Percentiles rank a stretch among this genome's conserved stretches.
Conservation (phyloP, 2,888 invertebrate genomes). For the Rotaria socialis region DNA sequence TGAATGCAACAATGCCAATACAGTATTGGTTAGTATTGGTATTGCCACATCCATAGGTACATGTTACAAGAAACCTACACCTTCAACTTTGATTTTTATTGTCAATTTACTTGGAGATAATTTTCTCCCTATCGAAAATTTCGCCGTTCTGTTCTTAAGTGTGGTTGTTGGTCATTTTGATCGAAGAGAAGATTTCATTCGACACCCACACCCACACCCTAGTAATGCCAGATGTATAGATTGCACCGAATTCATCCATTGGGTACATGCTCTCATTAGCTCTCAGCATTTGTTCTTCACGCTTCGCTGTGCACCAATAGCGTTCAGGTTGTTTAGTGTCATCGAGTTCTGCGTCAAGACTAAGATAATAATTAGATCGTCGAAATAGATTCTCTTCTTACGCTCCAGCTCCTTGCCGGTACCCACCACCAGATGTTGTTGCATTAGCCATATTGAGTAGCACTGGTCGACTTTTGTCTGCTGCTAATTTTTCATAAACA, state of each 20-base stretch:
- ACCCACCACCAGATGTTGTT: not conserved
- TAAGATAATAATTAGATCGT: not conserved
- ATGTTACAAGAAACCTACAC: no score
- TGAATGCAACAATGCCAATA: no score
- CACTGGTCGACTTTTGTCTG: not conserved
- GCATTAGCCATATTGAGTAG: not conserved
- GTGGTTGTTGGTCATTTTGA: no score
- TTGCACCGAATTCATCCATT: not conserved
- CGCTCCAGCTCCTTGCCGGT: not conserved
- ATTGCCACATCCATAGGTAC: no score
- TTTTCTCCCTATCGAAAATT: no score
- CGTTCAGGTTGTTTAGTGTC: not conserved
- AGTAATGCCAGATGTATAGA: not conserved
- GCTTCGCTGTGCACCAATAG: not conserved
- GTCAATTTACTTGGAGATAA: no score
- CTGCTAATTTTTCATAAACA: not conserved
- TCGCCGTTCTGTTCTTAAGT: no score
- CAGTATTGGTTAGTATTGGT: no score
- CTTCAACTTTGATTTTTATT: no score
- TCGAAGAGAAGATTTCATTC: no score
- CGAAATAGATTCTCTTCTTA: slow-evolving; percentile 4
- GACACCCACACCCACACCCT: no score
- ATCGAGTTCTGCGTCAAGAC: not conserved
- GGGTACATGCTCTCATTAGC: not conserved
- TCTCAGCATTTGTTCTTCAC: not conserved